Evolutionary conservation across 2,113 vertebrate genomes (phyloP).

Genomic region (Rana temporaria): DNA sequence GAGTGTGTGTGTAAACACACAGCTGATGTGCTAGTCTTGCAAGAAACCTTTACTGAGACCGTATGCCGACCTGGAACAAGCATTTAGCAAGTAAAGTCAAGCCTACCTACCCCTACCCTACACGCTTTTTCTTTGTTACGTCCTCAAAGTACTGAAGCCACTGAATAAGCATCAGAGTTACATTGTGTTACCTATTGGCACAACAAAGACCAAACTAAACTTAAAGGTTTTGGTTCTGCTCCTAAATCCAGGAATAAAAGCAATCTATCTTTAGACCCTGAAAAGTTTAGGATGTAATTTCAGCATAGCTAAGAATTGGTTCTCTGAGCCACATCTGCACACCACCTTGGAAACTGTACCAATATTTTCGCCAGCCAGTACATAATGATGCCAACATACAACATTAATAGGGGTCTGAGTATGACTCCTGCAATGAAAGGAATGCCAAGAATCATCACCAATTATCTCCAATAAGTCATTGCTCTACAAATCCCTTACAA

Average conservation of each 20-base stretch:
- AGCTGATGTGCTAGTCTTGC: no score
- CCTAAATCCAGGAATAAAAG: not conserved
- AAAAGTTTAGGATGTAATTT: not conserved
- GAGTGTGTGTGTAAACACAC: no score
- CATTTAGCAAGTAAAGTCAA: no score
- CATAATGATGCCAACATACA: not conserved
- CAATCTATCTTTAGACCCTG: not conserved
- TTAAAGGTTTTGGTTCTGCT: not conserved
- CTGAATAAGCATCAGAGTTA: no score
- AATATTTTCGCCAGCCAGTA: not conserved
- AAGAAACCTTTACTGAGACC: no score
- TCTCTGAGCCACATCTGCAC: not conserved
- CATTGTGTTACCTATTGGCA: no score
- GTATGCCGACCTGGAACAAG: no score
- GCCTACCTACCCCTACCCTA: no score
- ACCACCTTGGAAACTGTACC: not conserved
- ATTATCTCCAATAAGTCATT: not conserved
- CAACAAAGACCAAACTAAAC: no score
- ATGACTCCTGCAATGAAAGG: constrained; percentile 1
- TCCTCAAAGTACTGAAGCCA: no score
- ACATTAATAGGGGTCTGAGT: not conserved
- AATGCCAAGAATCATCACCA: not conserved
- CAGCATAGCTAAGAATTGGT: constrained; percentile 1
- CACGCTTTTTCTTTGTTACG: no score
- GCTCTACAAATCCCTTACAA: not conserved